These are phyloP conservation scores for Alcedo quadribrachys DNA, from an alignment of 2,797 vertebrate species.

Conservation along the genomic window DNA sequence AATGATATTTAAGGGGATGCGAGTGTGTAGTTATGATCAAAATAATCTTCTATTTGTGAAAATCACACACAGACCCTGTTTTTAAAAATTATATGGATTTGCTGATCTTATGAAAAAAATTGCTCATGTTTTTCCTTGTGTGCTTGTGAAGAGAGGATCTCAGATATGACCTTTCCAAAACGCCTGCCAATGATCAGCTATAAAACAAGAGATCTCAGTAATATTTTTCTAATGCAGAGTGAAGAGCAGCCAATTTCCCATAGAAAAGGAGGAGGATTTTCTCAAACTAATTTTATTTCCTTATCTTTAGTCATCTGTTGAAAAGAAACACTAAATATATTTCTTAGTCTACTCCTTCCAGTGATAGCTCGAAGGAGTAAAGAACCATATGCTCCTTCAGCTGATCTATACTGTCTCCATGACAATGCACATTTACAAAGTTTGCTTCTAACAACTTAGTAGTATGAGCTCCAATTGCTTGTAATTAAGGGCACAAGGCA, in stretches of 20 bases:
- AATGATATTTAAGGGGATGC: not conserved
- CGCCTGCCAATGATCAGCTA: not conserved
- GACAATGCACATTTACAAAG: conserved; percentile 69
- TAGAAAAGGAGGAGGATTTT: conserved; percentile 61
- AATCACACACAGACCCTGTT: not conserved
- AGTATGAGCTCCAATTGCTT: conserved; percentile 11
- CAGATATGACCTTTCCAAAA: conserved; percentile 45
- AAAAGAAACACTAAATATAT: conserved; percentile 69
- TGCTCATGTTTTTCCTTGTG: not conserved
- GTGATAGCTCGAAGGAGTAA: conserved; percentile 73
- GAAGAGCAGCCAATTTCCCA: conserved; percentile 59
- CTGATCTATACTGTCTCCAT: conserved; percentile 69
- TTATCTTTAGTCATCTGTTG: conserved; percentile 68
- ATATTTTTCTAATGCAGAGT: conserved; percentile 50
- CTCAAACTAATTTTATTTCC: conserved; percentile 67
- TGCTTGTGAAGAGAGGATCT: not conserved
- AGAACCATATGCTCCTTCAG: conserved; percentile 67
- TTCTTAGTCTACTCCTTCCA: conserved; percentile 64
- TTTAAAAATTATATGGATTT: not conserved
- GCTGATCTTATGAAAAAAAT: not conserved
- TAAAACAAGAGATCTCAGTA: conserved; percentile 25
- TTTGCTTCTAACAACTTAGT: conserved; percentile 44
- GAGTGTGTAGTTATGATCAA: not conserved
- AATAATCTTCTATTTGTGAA: not conserved
- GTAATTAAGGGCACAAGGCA: not conserved